phyloP scores from a whole-genome alignment of 1,140 invertebrate species.

The Leucophenga varia region DNA sequence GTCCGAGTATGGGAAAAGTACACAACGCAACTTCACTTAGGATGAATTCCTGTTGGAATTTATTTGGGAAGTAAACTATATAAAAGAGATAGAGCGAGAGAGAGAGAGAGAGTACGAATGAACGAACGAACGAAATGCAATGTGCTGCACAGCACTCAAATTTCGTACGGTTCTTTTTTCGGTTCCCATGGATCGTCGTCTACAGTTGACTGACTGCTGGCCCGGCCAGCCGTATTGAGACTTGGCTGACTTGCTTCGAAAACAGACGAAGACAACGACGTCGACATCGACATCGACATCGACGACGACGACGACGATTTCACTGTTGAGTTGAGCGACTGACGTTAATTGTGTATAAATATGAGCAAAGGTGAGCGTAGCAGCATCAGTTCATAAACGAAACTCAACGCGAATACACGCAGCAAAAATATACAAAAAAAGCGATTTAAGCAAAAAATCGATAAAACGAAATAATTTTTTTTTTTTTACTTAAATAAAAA shows the following conservation, averaged over 20 bases:
- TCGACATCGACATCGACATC: too few relatives aligned
- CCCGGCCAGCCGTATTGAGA: constrained; percentile 11
- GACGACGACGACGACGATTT: too few relatives aligned
- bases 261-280: too few relatives aligned
- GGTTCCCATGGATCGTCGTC: too few relatives aligned
- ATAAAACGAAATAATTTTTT: too few relatives aligned
- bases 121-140: constrained; percentile 40
- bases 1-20: constrained; percentile 34
- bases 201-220: too few relatives aligned
- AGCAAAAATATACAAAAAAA: constrained; percentile 8
- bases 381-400: constrained; percentile 55
- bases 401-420: constrained; percentile 50
- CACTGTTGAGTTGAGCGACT: constrained; percentile 21
- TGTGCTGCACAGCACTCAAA: constrained; percentile 29
- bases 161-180: constrained; percentile 49
- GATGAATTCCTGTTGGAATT: constrained; percentile 51
- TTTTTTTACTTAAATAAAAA: too few relatives aligned
- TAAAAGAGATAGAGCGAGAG: constrained; percentile 9
- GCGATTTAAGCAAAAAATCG: constrained; percentile 23
- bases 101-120: constrained; percentile 9
- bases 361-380: constrained; percentile 42
- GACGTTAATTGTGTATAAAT: constrained; percentile 49
- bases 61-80: constrained; percentile 45
- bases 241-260: too few relatives aligned
- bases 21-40: constrained; percentile 34